Conservation (phyloP, 2,113 vertebrate genomes). For the Lutjanus erythropterus region DNA sequence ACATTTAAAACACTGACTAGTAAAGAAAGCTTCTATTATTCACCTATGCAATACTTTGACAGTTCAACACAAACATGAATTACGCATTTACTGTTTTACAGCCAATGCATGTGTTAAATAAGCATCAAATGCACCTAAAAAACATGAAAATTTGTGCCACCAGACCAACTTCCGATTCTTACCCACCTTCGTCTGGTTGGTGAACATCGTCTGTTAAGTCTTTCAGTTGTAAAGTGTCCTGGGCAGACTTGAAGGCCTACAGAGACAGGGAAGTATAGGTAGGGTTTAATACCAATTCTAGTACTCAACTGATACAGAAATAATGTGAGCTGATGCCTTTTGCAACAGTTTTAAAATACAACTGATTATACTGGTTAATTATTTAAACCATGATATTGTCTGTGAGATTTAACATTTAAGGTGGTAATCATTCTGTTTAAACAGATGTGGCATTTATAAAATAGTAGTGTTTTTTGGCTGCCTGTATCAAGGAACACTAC, state of each 20-base stretch:
- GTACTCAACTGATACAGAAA: not conserved
- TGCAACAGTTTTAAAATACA: not conserved
- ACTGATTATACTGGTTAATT: not conserved
- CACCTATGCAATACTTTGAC: no score
- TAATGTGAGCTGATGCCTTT: not conserved
- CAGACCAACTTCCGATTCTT: not conserved
- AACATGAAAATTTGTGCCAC: not conserved
- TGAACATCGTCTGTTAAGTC: not conserved
- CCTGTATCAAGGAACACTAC: not conserved
- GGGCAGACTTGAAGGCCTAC: conserved; percentile 45
- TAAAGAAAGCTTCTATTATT: no score
- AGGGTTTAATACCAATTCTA: not conserved
- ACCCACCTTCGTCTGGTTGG: conserved; percentile 47
- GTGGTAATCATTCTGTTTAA: not conserved
- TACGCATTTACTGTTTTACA: not conserved
- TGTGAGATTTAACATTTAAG: not conserved
- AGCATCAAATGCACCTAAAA: not conserved
- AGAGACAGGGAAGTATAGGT: not conserved
- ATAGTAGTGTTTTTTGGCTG: no score
- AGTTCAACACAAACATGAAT: no score
- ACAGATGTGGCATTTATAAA: not conserved
- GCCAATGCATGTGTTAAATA: not conserved
- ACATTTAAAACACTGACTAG: no score
- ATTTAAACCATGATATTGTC: not conserved
- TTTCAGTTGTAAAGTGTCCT: conserved; percentile 12